phyloP scores from a whole-genome alignment of 2,113 vertebrate genomes.

The Petrocephalus zakoni region DNA sequence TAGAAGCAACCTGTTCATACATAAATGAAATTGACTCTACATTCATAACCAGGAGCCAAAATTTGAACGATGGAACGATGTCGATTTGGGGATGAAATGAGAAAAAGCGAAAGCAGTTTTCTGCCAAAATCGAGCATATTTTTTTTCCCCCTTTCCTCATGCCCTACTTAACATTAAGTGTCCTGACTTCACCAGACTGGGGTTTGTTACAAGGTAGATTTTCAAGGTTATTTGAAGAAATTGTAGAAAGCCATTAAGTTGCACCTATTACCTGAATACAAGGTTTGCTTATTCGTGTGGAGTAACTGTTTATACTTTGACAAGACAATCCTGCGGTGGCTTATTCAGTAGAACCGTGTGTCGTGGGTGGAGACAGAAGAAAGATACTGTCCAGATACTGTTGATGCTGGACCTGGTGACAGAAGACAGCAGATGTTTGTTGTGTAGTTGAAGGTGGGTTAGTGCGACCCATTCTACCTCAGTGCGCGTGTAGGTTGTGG shows the following conservation, averaged over 20 bases:
- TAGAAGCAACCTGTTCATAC: conserved; percentile 15
- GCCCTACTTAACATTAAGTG: not conserved
- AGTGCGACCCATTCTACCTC: conserved; percentile 72
- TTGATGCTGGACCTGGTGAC: conserved; percentile 55
- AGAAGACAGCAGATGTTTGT: conserved; percentile 45
- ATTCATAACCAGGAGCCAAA: conserved; percentile 12
- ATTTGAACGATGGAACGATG: not conserved
- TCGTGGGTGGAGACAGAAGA: conserved; percentile 41
- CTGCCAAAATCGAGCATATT: conserved; percentile 12
- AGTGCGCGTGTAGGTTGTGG: conserved; percentile 68
- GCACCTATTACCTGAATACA: conserved; percentile 33
- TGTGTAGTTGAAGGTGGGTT: conserved; percentile 56
- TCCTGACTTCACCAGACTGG: conserved; percentile 1
- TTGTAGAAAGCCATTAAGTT: conserved; percentile 9
- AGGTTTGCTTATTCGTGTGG: conserved; percentile 57
- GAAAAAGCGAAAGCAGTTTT: not conserved
- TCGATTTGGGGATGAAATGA: not conserved
- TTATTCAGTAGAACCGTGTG: conserved; percentile 36
- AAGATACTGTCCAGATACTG: conserved; percentile 42
- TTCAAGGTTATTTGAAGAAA: not conserved
- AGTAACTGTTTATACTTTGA: conserved; percentile 54
- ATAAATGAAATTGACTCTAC: conserved; percentile 1
- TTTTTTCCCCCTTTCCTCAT: not conserved
- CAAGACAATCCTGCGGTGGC: conserved; percentile 67
- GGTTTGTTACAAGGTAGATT: not conserved